These are phyloP conservation scores for Ormia ochracea DNA, from an alignment of 2,888 invertebrate species.

Conservation along the genomic window DNA sequence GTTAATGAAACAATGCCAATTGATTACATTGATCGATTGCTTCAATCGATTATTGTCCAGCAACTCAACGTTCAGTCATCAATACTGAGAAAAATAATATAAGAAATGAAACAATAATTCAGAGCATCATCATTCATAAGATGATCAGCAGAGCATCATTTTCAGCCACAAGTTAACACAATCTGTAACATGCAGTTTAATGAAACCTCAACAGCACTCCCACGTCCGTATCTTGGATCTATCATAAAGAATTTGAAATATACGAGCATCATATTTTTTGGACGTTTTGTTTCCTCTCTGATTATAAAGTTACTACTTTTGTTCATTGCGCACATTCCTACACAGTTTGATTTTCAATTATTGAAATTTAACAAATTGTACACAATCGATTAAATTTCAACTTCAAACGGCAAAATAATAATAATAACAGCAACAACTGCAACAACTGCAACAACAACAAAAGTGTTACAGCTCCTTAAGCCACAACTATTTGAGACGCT, in stretches of 20 bases:
- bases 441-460: too few relatives aligned
- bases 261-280: constrained; percentile 36
- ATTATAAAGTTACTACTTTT: neutral
- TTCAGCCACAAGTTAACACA: constrained; percentile 49
- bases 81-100: neutral
- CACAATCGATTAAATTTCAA: constrained; percentile 74
- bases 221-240: constrained; percentile 59
- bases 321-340: neutral
- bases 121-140: constrained; percentile 48
- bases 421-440: too few relatives aligned
- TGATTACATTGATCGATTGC: constrained; percentile 73
- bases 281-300: constrained; percentile 1
- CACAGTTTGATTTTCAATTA: too few relatives aligned
- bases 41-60: constrained; percentile 75
- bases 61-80: constrained; percentile 60
- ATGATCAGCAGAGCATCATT: constrained; percentile 3
- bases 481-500: neutral
- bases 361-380: constrained; percentile 74
- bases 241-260: constrained; percentile 20
- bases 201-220: constrained; percentile 54
- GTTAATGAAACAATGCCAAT: constrained; percentile 66
- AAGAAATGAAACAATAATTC: constrained; percentile 29
- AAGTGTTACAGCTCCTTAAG: neutral
- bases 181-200: constrained; percentile 30
- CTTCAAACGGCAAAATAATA: too few relatives aligned